Base-by-base conservation (phyloP, 1,140 invertebrate genomes). In the Aphaenogaster floridana region DNA sequence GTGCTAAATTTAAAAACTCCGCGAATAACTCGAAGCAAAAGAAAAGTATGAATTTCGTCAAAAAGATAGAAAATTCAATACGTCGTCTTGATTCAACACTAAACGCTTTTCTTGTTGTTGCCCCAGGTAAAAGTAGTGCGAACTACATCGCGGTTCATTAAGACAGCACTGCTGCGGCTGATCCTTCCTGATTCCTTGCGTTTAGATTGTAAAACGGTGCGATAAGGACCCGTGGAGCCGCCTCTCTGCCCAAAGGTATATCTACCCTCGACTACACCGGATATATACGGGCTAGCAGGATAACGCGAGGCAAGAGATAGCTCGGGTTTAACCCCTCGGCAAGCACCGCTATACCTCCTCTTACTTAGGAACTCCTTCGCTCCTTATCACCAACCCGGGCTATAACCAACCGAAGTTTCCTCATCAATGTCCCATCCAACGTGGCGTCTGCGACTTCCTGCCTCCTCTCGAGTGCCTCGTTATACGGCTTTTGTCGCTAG, bases 341-440 rank as follows among this genome's bases (percentile, higher is more conserved):
- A 81, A 89, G 87, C 78, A 84, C 61, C 80, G 90, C 88, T 91
- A 88, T 85, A 87, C 89, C 66, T 78, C 88, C 89, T 92, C 89
- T 93, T 90, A 92, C 88, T 90, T 92, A 90, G 88, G 87, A 92
- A 94, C 90, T 92, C 90, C 91, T 93, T 91, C 89, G 72, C 89
- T 91, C 86, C 90, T 91, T 92, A 92, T 92, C 91, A 90, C 91
- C 88, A 89, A 68, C 45, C 86, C 28, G 63, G 88, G 91, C 90
- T 91, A 91, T 92, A 92, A 91, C 91, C 90, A 92, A 87, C 89
- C 90, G 72, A 91, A 94, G 91, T 94, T 94, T 93, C 89, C 93
- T 93, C 93, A 94, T 94, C 93, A 94, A 93, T 93, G 93, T 93
- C 89, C 90, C 91, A 94, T 93, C 92, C 90, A 88, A 86, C 83